Evolutionary conservation across 2,797 vertebrate genomes (phyloP), one percentile per base, ranked within the genome.

Genomic region (Pterois miles): DNA sequence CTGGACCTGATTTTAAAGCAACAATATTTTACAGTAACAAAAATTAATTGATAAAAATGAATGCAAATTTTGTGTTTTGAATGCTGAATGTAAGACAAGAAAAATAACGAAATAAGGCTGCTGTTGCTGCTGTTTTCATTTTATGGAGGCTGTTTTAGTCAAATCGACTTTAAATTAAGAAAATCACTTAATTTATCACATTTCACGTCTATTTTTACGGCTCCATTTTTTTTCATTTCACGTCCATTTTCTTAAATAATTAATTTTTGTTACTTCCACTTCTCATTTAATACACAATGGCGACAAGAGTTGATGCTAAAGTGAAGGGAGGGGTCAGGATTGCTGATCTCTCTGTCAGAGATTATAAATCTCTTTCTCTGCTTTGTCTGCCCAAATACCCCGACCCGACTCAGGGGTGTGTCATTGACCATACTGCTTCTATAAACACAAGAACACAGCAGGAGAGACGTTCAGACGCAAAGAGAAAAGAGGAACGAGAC

Each of bases 361-460:
- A 52, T 75, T 65, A 70, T 60, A 65, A 84, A 83, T 82, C 48
- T 74, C 38, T 59, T 69, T 48, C 34, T 59, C 65, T 74, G 79
- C 66, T 65, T 52, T 58, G 75, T 67, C 72, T 64, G 31, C 43
- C 65, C 67, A 57, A n/a, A 43, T 53, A 36, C 22, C 64, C 14
- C 59, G 20, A 52, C 38, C 48, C 72, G 29, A 0, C 4, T 80
- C 52, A 73, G 86, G 89, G 90, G 88, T 84, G 78, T 84, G 89
- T 85, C 87, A 57, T 29, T 36, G 57, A 82, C 1, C 8, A 74
- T 57, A 52, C 67, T 67, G 52, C 70, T 10, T 71, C 74, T 94
- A 94, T 93, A 93, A 94, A 93, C 85, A 64, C 76, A 60, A 69
- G 33, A 72, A 72, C 70, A 64, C 33, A 63, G 50, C 72, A 25